These are phyloP conservation scores for Microctonus aethiopoides DNA, from an alignment of 2,888 invertebrate species.

Conservation along the genomic window DNA sequence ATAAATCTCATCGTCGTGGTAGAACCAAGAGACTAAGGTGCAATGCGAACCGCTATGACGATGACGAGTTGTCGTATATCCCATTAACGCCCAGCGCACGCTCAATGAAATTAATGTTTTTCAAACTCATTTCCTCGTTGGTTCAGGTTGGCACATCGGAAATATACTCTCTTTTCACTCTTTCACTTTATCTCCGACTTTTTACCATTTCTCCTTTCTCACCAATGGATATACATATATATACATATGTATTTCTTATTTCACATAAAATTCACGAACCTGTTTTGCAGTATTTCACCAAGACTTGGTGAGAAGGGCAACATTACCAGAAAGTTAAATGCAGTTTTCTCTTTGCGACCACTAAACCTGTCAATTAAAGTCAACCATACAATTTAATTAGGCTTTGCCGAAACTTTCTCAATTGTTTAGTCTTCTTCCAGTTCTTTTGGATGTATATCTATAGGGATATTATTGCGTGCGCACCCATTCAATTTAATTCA, in stretches of 20 bases:
- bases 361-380: slow-evolving; percentile 48
- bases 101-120: slow-evolving; percentile 20
- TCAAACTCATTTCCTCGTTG: slow-evolving; percentile 27
- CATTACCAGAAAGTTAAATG: slow-evolving; percentile 47
- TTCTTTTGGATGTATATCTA: slow-evolving; percentile 6
- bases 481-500: slow-evolving; percentile 19
- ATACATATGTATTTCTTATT: not conserved
- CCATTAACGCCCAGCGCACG: slow-evolving; percentile 24
- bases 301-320: slow-evolving; percentile 29
- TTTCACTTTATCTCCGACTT: not conserved
- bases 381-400: slow-evolving; percentile 50
- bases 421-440: slow-evolving; percentile 33
- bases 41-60: slow-evolving; percentile 1
- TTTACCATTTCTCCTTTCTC: not conserved
- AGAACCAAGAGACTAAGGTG: not conserved
- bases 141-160: not conserved
- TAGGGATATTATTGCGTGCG: not conserved
- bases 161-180: slow-evolving; percentile 9
- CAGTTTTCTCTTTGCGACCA: slow-evolving; percentile 38
- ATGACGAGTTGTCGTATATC: slow-evolving; percentile 16
- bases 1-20: not conserved
- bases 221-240: slow-evolving; percentile 6
- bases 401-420: slow-evolving; percentile 45
- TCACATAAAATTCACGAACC: not conserved
- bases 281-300: slow-evolving; percentile 11